Conservation (phyloP, 1,140 invertebrate species). For the Drosophila repletoides region DNA sequence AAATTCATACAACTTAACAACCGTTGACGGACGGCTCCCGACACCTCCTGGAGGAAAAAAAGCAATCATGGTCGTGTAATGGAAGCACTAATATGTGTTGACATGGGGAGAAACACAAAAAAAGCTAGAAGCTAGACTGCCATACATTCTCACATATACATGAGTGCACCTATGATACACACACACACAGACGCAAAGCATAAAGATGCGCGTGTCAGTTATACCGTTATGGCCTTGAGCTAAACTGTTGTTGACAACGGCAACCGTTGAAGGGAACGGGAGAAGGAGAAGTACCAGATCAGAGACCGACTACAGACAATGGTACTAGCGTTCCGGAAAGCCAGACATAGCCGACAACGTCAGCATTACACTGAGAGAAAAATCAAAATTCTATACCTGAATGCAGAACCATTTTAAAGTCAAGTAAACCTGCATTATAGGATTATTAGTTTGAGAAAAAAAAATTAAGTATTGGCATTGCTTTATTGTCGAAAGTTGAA, state of each 20-base stretch:
- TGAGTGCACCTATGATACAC: slow-evolving; percentile 2
- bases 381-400: too few species aligned
- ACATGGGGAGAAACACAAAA: slow-evolving; percentile 47
- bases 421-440: too few species aligned
- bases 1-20: slow-evolving; percentile 69
- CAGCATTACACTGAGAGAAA: too few species aligned
- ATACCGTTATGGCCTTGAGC: slow-evolving; percentile 75
- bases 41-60: slow-evolving; percentile 52
- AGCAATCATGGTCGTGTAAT: slow-evolving; percentile 77
- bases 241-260: slow-evolving; percentile 76
- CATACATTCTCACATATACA: not conserved
- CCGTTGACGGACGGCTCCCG: slow-evolving; percentile 50
- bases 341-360: slow-evolving; percentile 45
- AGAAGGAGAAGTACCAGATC: not conserved
- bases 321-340: slow-evolving; percentile 60
- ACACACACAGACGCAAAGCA: slow-evolving; percentile 4
- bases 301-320: slow-evolving; percentile 51
- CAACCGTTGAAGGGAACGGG: slow-evolving; percentile 8
- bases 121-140: not conserved
- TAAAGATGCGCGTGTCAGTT: slow-evolving; percentile 57
- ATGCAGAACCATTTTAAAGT: too few species aligned
- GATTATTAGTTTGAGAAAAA: too few species aligned
- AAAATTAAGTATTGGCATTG: too few species aligned
- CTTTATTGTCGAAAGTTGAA: too few species aligned
- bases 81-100: slow-evolving; percentile 76